Conservation (phyloP, 2,113 vertebrate genomes). For the Gallinago media region DNA sequence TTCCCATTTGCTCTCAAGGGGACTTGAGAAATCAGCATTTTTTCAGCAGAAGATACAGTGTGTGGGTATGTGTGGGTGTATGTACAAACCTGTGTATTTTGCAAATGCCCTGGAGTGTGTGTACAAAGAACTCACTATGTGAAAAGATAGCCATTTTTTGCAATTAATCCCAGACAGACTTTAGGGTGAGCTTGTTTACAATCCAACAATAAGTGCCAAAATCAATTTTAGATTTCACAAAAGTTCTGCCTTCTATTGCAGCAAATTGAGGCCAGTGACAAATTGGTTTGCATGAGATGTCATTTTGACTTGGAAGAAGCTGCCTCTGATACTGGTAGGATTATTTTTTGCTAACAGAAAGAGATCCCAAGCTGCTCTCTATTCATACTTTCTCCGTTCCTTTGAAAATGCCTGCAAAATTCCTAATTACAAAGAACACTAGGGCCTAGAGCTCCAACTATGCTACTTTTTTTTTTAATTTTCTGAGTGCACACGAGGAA, state of each 20-base stretch:
- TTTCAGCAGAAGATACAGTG: background rate
- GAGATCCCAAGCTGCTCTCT: background rate
- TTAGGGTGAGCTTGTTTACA: background rate
- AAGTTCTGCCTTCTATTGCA: background rate
- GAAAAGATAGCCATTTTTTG: background rate
- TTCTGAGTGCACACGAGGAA: background rate
- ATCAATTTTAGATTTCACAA: background rate
- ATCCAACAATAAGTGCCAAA: background rate
- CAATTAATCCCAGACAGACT: background rate
- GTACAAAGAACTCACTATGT: background rate
- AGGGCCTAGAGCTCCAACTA: background rate
- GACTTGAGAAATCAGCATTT: background rate
- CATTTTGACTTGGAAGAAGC: background rate
- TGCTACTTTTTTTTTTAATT: background rate
- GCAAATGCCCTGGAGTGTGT: rapidly evolving
- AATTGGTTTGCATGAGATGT: background rate
- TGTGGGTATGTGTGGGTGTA: background rate
- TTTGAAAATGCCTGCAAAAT: background rate
- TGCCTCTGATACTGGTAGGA: rapidly evolving
- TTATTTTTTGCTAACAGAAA: background rate
- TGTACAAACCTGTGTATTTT: background rate
- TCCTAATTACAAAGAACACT: background rate
- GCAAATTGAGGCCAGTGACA: background rate
- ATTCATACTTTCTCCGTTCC: background rate
- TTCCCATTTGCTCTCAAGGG: background rate